A percentile compares a stretch with the other conserved stretches of the same genome.
phyloP scores from a whole-genome alignment of 1,140 invertebrate species.

The Anadara kagoshimensis region DNA sequence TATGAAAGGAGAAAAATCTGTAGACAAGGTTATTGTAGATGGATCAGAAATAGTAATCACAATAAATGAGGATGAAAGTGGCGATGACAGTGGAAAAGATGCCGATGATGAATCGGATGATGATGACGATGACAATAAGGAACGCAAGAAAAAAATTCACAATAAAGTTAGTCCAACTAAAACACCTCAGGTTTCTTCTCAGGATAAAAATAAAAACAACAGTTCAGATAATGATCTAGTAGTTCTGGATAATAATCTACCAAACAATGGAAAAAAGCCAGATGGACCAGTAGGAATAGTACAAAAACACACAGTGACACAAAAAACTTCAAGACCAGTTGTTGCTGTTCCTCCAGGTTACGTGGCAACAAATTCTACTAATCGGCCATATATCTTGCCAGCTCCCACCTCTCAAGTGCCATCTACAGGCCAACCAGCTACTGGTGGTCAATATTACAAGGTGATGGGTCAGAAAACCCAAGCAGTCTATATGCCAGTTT shows the following conservation, averaged over 20 bases:
- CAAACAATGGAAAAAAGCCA: not conserved
- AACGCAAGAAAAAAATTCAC: no score
- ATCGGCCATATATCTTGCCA: no score
- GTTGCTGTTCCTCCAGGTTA: not conserved
- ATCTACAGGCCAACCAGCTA: not conserved
- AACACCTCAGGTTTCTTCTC: no score
- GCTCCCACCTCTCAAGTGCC: not conserved
- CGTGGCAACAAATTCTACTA: not conserved
- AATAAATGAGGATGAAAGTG: constrained; percentile 49
- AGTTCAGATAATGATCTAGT: no score
- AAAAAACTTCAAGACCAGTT: constrained; percentile 3
- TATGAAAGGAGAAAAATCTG: constrained; percentile 16
- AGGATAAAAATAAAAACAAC: no score
- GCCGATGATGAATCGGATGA: constrained; percentile 32
- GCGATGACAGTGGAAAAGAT: constrained; percentile 39
- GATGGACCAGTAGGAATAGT: constrained; percentile 5
- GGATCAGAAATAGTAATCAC: constrained; percentile 51
- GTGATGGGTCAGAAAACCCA: constrained; percentile 29
- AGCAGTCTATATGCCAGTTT: constrained; percentile 29
- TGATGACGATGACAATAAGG: constrained; percentile 65
- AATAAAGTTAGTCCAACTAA: no score
- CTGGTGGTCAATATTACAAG: constrained; percentile 18
- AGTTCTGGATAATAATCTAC: not conserved
- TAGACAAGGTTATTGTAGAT: constrained; percentile 48
- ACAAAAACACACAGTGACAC: constrained; percentile 3